phyloP scores from a whole-genome alignment of 2,113 vertebrate species.

The Odocoileus virginianus region DNA sequence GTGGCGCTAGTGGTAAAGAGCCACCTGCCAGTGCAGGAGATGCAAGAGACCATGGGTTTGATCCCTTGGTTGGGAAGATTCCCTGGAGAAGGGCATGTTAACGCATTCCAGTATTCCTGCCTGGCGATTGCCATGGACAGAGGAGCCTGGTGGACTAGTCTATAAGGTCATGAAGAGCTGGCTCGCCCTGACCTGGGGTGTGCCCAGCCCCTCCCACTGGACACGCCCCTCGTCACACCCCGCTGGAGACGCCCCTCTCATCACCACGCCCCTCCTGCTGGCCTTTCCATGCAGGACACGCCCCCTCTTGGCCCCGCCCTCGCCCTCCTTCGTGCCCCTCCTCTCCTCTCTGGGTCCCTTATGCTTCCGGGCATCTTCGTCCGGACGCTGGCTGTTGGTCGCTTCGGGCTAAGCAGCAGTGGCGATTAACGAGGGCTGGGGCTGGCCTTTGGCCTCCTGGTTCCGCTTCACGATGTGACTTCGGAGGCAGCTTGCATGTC shows the following conservation, averaged over 20 bases:
- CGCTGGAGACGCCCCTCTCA: too few species aligned
- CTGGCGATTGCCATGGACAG: not conserved
- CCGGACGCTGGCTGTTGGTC: not conserved
- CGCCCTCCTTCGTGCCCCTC: rapidly evolving
- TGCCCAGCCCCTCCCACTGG: not conserved
- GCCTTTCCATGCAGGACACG: not conserved
- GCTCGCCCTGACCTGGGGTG: not conserved
- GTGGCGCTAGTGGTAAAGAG: not conserved
- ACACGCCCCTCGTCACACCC: too few species aligned
- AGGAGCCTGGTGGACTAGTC: not conserved
- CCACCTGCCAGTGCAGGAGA: not conserved
- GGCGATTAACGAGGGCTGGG: too few species aligned
- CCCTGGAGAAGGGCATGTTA: not conserved
- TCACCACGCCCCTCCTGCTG: not conserved
- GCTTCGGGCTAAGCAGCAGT: not conserved
- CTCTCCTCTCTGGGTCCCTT: not conserved
- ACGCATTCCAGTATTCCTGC: not conserved
- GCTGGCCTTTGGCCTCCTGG: not conserved
- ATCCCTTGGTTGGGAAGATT: not conserved
- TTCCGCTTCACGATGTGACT: not conserved
- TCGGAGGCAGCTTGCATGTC: not conserved
- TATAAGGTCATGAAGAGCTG: not conserved
- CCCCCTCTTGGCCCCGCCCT: not conserved
- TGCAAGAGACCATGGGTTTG: not conserved
- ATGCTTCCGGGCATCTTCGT: not conserved